phyloP scores from a whole-genome alignment of 1,140 invertebrate species.

The Coenobita brevimanus region DNA sequence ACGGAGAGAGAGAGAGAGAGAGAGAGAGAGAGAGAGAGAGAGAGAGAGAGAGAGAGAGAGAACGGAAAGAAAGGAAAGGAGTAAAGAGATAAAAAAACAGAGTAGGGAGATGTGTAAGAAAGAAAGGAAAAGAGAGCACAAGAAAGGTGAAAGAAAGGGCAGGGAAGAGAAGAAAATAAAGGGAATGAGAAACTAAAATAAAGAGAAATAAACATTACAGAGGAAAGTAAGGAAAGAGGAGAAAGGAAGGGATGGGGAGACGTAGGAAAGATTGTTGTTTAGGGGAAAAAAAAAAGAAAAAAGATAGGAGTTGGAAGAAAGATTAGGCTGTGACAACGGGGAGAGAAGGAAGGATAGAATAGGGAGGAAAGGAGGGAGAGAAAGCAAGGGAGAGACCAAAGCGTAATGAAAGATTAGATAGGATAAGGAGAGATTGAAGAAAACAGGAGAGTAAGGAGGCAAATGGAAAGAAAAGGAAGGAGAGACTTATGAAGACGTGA shows the following conservation, averaged over 20 bases:
- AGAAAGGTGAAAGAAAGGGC: not conserved
- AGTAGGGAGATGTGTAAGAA: not conserved
- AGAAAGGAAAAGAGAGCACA: not conserved
- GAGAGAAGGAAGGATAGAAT: too few species aligned
- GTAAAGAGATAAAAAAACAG: not conserved
- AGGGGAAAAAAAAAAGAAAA: constrained; percentile 3
- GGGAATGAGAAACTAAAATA: not conserved
- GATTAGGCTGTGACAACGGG: too few species aligned
- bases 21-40: not conserved
- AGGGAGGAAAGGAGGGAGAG: too few species aligned
- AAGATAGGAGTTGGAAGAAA: too few species aligned
- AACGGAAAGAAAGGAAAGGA: not conserved
- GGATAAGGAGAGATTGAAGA: not conserved
- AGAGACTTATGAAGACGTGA: not conserved
- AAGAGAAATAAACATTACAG: not conserved
- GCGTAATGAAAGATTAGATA: not conserved
- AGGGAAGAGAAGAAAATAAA: not conserved
- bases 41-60: not conserved
- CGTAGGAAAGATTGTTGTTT: not conserved
- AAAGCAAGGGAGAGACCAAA: too few species aligned
- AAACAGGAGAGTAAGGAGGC: not conserved
- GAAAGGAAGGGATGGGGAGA: not conserved
- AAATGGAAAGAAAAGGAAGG: not conserved
- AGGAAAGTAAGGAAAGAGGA: not conserved
- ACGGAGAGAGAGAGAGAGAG: too few species aligned